A percentile compares a stretch with the other conserved stretches of the same genome.
phyloP scores from a whole-genome alignment of 2,797 vertebrate genomes.

The Lacerta agilis region DNA sequence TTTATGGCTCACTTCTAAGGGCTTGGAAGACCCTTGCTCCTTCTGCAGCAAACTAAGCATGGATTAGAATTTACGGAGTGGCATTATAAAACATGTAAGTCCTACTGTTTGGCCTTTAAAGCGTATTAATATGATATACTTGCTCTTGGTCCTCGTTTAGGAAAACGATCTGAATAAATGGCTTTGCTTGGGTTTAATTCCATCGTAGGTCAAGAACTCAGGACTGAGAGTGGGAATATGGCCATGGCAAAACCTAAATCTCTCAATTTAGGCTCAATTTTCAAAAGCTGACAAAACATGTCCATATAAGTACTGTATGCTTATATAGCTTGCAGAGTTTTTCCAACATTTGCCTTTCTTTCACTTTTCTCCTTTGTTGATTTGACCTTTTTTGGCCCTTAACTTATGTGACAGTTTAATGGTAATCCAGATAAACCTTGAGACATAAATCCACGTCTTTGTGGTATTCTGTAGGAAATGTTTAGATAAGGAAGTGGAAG shows the following conservation, averaged over 20 bases:
- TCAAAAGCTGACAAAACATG: background rate
- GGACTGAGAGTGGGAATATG: background rate
- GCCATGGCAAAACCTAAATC: background rate
- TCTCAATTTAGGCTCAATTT: background rate
- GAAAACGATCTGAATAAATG: slow-evolving; percentile 5
- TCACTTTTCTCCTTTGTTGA: background rate
- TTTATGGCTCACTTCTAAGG: background rate
- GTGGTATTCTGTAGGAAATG: background rate
- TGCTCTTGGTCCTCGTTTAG: background rate
- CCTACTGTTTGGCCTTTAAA: background rate
- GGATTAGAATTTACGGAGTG: background rate
- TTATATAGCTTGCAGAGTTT: too few species aligned
- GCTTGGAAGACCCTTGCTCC: background rate
- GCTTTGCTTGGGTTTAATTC: slow-evolving; percentile 14
- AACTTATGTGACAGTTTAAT: background rate
- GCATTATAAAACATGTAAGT: background rate
- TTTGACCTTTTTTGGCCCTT: background rate
- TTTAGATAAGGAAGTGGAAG: background rate
- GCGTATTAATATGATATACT: background rate
- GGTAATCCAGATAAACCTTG: background rate
- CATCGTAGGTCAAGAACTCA: background rate
- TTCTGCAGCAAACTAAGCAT: background rate
- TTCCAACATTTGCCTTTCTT: background rate
- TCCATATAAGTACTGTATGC: background rate
- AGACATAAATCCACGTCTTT: slow-evolving; percentile 6